Evolutionary conservation across 2,797 vertebrate species (phyloP).

Genomic region (Melopsittacus undulatus): DNA sequence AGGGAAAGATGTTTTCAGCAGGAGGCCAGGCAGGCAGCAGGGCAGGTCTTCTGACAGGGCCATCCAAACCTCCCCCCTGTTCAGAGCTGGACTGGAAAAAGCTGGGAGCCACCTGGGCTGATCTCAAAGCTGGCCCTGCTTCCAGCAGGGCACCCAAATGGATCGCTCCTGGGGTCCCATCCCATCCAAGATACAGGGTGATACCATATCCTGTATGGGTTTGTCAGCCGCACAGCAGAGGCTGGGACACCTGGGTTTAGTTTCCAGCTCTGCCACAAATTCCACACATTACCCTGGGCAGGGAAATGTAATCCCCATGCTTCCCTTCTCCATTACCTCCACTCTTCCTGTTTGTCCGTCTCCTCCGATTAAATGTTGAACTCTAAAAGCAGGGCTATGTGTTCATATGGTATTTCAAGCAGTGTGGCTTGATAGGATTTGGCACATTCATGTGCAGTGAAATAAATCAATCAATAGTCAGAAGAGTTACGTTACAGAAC

Average conservation of each 20-base stretch:
- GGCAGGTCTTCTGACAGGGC: neutral
- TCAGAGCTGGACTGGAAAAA: neutral
- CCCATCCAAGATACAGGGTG: accelerated
- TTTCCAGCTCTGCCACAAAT: constrained; percentile 31
- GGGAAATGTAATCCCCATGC: neutral
- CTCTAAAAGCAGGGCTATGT: constrained; percentile 14
- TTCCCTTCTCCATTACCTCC: neutral
- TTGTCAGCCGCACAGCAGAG: neutral
- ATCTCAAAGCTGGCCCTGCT: neutral
- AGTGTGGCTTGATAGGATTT: constrained; percentile 37
- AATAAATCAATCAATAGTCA: constrained; percentile 57
- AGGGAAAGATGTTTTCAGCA: neutral
- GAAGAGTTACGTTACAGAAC: neutral
- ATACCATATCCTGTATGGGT: neutral
- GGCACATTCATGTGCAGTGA: constrained; percentile 30
- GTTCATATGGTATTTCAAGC: constrained; percentile 33
- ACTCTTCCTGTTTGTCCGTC: constrained; percentile 7
- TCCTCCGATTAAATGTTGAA: constrained; percentile 37
- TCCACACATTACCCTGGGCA: neutral
- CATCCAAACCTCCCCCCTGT: accelerated
- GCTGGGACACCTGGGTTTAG: neutral
- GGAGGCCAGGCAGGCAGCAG: neutral
- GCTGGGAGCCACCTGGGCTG: neutral
- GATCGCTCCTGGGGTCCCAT: accelerated
- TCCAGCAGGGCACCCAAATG: neutral